phyloP scores from a whole-genome alignment of 2,888 invertebrate species.

The Petrolisthes cinctipes region DNA sequence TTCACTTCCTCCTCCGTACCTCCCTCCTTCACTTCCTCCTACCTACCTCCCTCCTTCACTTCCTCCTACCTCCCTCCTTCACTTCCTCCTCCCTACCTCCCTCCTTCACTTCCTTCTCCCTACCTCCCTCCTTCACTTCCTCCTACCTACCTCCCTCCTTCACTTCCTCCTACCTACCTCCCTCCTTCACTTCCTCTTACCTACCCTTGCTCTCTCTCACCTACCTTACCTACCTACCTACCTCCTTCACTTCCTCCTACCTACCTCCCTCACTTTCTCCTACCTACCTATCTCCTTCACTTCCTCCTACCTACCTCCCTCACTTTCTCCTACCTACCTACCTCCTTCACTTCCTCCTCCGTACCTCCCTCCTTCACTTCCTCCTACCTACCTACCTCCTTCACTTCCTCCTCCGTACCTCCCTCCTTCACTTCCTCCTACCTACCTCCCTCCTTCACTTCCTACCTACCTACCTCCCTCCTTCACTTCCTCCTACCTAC shows the following conservation, averaged over 20 bases:
- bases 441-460: background rate
- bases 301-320: no score
- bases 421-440: background rate
- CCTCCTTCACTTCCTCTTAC: background rate
- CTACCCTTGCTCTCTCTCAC: no score
- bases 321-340: no score
- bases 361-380: background rate
- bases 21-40: background rate
- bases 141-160: background rate
- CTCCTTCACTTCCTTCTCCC: background rate
- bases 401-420: background rate
- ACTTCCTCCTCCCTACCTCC: background rate
- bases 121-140: background rate
- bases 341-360: background rate
- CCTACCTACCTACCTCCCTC: background rate
- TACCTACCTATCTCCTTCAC: background rate
- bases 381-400: background rate
- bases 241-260: background rate
- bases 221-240: no score
- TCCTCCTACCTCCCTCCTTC: background rate
- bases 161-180: background rate
- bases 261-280: background rate
- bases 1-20: background rate
- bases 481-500: background rate
- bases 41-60: background rate